Base-by-base conservation (phyloP, 1,140 invertebrate species). In the Anoplophora glabripennis region DNA sequence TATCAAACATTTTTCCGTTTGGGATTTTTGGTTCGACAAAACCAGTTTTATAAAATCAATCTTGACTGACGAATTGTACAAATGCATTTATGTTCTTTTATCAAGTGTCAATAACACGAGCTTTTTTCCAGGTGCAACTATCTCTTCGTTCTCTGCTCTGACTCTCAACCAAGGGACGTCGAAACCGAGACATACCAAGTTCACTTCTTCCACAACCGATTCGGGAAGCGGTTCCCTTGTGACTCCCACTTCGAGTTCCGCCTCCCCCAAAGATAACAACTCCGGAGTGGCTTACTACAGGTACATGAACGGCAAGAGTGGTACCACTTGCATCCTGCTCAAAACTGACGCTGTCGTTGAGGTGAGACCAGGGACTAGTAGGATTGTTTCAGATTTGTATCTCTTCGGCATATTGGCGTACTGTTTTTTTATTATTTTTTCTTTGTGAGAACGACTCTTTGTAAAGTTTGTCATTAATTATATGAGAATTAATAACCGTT, bases 281-380 rank as follows among this genome's bases (percentile, higher is more conserved):
- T 66, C 46, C 12, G 71, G 67, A 1, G 63, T 69, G 2, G 67
- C 69, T 7, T 38, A 67, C 17, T 75, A 75, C 45, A 54, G 70
- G 42, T 38, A 68, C 12, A 63, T 72, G 7, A 65, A 68, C 17
- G 63, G 61, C 28, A 70, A 68, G 18, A 68, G 59, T 15, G 72
- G 70, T 18, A 58, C 65, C 10, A 75, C 74, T 4, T 75, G 74
- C 59, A 75, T 75, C 53, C 54, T 75, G 35, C 44, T 75, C 33
- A 73, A 70, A 58, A 73, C 72, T 38, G 74, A 75, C 65, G 74
- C 69, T 34, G 48, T 75, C 2, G 72, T 75, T 35, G 72, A 75
- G 68, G 73, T 75, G 65, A 65, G 41, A 59, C 35, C 35, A 53
- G 42, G 28, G 3, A 28, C 5, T 28, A 28, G 21, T 3, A 28